phyloP scores from a whole-genome alignment of 2,113 vertebrate species.

The Neoarius graeffei region DNA sequence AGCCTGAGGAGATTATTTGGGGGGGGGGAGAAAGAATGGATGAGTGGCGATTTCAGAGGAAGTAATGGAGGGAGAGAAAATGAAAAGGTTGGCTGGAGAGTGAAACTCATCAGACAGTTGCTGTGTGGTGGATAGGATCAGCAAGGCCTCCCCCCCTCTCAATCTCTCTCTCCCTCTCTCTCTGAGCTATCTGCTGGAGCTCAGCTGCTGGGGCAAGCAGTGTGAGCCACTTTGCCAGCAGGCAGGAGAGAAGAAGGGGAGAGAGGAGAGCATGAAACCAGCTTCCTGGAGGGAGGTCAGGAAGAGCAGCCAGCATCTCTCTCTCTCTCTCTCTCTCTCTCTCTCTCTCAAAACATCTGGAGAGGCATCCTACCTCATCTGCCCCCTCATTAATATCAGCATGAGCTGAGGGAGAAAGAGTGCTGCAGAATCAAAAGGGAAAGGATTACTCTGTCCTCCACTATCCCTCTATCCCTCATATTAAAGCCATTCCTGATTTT shows the following conservation, averaged over 20 bases:
- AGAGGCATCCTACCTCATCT: conserved; percentile 45
- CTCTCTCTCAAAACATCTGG: conserved; percentile 49
- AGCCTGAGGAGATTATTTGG: conserved; percentile 77
- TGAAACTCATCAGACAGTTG: conserved; percentile 57
- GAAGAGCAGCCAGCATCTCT: conserved; percentile 32
- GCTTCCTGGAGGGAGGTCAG: conserved; percentile 57
- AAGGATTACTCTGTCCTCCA: background rate
- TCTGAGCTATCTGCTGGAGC: conserved; percentile 44
- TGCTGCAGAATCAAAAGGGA: conserved; percentile 13
- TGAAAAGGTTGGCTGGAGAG: conserved; percentile 53
- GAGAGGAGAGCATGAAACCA: conserved; percentile 51
- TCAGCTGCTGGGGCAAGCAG: conserved; percentile 47
- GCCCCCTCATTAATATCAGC: conserved; percentile 49
- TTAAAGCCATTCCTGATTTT: background rate
- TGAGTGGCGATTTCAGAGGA: conserved; percentile 44
- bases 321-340: conserved; percentile 18
- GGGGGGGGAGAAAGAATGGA: conserved; percentile 10
- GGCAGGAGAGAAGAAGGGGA: conserved; percentile 45
- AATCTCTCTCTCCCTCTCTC: background rate
- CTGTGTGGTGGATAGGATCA: conserved; percentile 51
- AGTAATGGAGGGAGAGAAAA: conserved; percentile 48
- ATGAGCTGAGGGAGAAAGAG: conserved; percentile 35
- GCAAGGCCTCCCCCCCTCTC: background rate
- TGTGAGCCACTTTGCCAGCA: conserved; percentile 46
- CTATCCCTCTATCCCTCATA: background rate